These are phyloP conservation scores for Craniophora ligustri DNA, from an alignment of 2,888 invertebrate genomes.

Conservation along the genomic window DNA sequence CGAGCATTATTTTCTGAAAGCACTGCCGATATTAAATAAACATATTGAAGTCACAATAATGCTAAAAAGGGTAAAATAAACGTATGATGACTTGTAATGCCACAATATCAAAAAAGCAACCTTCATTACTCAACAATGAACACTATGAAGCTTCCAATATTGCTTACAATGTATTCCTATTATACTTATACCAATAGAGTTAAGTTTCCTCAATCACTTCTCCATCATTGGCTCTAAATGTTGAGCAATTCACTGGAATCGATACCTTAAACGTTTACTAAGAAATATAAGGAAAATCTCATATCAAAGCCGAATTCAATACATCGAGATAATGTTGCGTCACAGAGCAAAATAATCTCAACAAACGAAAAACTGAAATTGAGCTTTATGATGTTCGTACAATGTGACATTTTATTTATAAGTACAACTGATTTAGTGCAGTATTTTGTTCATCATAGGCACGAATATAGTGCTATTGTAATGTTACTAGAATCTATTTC, in stretches of 20 bases:
- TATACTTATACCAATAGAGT: slow-evolving; percentile 35
- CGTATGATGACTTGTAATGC: too few species aligned
- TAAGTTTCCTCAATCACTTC: slow-evolving; percentile 39
- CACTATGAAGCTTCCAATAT: slow-evolving; percentile 9
- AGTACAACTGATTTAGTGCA: slow-evolving; percentile 11
- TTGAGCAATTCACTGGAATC: slow-evolving; percentile 43
- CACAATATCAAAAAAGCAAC: slow-evolving; percentile 10
- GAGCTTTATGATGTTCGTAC: slow-evolving; percentile 6
- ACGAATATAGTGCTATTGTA: too few species aligned
- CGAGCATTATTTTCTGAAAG: too few species aligned
- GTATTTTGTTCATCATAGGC: too few species aligned
- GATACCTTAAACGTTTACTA: slow-evolving; percentile 22
- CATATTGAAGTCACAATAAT: too few species aligned
- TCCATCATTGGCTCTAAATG: slow-evolving; percentile 43
- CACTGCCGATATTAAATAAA: too few species aligned
- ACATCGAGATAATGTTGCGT: slow-evolving; percentile 22
- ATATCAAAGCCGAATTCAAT: slow-evolving; percentile 31
- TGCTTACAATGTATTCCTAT: slow-evolving; percentile 8
- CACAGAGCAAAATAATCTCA: slow-evolving; percentile 17
- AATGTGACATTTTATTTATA: slow-evolving; percentile 3
- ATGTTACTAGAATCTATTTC: too few species aligned
- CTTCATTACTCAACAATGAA: slow-evolving; percentile 13
- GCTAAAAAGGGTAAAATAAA: too few species aligned
- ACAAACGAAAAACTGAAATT: slow-evolving; percentile 24
- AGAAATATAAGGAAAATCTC: slow-evolving; percentile 32